Percentiles rank a stretch among this genome's conserved stretches.
phyloP scores from a whole-genome alignment of 2,113 vertebrate genomes.

The Brachyhypopomus occidentalis region DNA sequence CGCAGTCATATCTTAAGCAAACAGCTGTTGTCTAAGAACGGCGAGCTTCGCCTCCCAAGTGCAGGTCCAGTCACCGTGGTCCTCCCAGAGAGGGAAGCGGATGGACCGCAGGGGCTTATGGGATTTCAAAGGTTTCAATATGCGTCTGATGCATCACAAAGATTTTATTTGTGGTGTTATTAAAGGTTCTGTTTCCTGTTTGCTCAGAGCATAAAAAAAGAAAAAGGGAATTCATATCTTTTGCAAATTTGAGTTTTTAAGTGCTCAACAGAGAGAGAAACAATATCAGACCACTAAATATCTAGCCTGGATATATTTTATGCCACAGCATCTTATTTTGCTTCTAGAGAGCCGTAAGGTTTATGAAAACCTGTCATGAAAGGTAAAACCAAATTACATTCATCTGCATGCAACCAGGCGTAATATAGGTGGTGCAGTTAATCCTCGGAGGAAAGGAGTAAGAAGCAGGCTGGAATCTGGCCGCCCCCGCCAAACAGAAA shows the following conservation, averaged over 20 bases:
- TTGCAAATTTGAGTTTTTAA: neutral
- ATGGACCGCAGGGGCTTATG: too few relatives aligned
- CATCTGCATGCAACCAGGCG: constrained; percentile 22
- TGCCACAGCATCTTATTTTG: neutral
- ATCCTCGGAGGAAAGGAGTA: neutral
- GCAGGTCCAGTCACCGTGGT: neutral
- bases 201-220: neutral
- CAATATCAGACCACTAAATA: neutral
- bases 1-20: neutral
- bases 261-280: neutral
- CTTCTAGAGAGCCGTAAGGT: neutral
- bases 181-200: neutral
- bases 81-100: too few relatives aligned
- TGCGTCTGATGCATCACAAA: neutral
- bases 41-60: neutral
- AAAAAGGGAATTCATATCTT: neutral
- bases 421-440: constrained; percentile 3
- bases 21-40: neutral
- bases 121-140: neutral
- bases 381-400: neutral
- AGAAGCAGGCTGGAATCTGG: neutral
- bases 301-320: neutral
- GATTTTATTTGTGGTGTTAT: neutral
- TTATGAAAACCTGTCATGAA: constrained; percentile 41
- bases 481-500: neutral